A percentile compares a stretch with the other conserved stretches of the same genome.
phyloP scores from a whole-genome alignment of 2,113 vertebrate species.

The Baryphthengus martii region DNA sequence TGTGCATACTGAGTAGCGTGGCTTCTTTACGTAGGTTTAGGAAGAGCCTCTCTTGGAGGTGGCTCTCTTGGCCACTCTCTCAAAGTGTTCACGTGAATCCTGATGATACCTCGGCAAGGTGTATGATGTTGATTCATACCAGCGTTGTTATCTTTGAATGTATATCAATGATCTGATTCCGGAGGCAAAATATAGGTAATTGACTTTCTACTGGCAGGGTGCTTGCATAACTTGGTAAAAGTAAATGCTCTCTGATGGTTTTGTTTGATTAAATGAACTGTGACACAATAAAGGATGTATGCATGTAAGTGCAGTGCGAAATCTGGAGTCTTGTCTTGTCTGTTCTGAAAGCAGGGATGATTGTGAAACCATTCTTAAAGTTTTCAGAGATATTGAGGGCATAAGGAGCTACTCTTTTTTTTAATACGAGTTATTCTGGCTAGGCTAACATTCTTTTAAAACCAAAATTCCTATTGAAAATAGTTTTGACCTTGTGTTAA shows the following conservation, averaged over 20 bases:
- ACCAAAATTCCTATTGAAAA: not conserved
- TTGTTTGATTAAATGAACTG: not conserved
- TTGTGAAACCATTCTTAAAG: not conserved
- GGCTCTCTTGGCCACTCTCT: not conserved
- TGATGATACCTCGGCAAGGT: not conserved
- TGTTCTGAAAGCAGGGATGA: not conserved
- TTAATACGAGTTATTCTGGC: not conserved
- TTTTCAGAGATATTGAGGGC: not conserved
- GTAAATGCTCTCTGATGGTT: not conserved
- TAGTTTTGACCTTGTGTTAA: not conserved
- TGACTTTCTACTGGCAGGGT: not conserved
- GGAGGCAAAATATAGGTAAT: not conserved
- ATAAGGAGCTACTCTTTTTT: not conserved
- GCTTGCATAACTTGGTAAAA: not conserved
- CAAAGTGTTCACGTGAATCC: not conserved
- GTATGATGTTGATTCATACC: not conserved
- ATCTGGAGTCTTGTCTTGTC: not conserved
- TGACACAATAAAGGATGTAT: not conserved
- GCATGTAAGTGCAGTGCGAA: not conserved
- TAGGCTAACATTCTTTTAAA: not conserved
- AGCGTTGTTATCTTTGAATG: not conserved
- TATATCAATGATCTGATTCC: not conserved
- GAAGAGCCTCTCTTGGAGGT: not conserved
- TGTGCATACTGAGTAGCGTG: accelerated
- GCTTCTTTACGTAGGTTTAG: not conserved